A percentile compares a stretch with the other conserved stretches of the same genome.
Evolutionary conservation across 2,113 vertebrate genomes (phyloP).

Genomic region (Petroica traversi): DNA sequence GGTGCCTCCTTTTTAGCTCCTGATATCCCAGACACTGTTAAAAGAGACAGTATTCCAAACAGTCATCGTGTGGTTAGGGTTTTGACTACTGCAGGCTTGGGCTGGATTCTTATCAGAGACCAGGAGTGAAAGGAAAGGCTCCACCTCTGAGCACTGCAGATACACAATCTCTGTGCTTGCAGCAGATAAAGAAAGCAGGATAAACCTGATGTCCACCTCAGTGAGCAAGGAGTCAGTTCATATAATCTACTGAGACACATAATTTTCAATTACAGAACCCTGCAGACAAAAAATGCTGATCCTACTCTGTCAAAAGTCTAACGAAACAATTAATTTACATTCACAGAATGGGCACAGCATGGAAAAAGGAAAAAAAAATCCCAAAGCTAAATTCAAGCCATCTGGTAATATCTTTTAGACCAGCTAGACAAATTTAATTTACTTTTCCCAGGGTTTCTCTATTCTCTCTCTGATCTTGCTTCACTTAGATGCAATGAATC

Average conservation of each 20-base stretch:
- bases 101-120: neutral
- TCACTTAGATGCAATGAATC: conserved; percentile 13
- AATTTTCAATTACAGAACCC: neutral
- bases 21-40: neutral
- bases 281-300: neutral
- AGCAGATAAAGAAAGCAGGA: neutral
- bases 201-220: neutral
- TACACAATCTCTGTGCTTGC: neutral
- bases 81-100: neutral
- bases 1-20: neutral
- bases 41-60: neutral
- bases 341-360: neutral
- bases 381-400: neutral
- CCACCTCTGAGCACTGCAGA: neutral
- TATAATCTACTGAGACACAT: neutral
- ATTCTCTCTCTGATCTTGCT: neutral
- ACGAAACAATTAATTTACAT: neutral
- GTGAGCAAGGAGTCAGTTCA: neutral
- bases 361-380: neutral
- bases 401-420: neutral
- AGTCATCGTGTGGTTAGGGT: neutral
- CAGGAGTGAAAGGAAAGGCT: neutral
- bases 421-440: conserved; percentile 28
- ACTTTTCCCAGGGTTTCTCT: neutral
- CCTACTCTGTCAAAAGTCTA: neutral